Percentiles rank a stretch among this genome's conserved stretches.
Conservation (phyloP, 2,888 invertebrate genomes). For the Lamellibrachia columna region DNA sequence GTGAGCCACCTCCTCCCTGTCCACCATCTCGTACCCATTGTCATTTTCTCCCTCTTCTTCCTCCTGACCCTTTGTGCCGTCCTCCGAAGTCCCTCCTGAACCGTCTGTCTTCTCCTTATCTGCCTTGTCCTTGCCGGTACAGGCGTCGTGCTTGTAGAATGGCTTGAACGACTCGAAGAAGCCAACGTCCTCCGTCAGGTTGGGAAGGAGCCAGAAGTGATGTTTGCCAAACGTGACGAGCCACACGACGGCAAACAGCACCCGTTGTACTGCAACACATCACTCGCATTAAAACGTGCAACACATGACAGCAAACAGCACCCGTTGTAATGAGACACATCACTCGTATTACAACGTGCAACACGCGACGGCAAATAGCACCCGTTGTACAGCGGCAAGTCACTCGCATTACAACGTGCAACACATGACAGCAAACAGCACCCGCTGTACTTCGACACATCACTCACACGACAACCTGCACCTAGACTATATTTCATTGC, state of each 20-base stretch:
- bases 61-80: constrained; percentile 34
- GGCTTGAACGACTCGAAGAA: constrained; percentile 99
- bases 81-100: neutral
- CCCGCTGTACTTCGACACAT: neutral
- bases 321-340: constrained; percentile 75
- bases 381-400: neutral
- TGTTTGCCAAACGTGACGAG: constrained; percentile 85
- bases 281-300: neutral
- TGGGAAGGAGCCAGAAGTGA: constrained; percentile 98
- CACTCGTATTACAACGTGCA: neutral
- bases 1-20: constrained; percentile 33
- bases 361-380: neutral
- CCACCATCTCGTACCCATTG: constrained; percentile 38
- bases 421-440: neutral
- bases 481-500: neutral
- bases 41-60: constrained; percentile 35
- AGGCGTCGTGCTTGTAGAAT: constrained; percentile 74
- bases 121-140: constrained; percentile 30
- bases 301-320: constrained; percentile 61
- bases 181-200: constrained; percentile 97
- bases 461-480: neutral
- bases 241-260: constrained; percentile 94
- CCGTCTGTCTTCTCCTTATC: constrained; percentile 35
- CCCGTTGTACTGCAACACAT: constrained; percentile 75
- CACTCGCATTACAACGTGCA: neutral